Conservation (phyloP, 2,797 vertebrate genomes). For the Mormyrus proboscirostris region DNA sequence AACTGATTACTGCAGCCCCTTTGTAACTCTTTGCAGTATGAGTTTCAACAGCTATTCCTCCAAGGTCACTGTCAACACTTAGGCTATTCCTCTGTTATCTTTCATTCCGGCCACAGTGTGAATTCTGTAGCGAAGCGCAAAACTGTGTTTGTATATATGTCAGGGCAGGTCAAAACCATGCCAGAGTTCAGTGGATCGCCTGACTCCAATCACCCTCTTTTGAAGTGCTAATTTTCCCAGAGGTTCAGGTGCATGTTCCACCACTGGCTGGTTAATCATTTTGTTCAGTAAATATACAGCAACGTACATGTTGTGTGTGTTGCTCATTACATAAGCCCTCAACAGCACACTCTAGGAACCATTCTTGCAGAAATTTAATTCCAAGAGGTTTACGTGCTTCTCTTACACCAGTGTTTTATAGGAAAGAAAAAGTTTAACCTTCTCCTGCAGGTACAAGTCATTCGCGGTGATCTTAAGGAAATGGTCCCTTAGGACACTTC, state of each 20-base stretch:
- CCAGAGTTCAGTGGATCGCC: neutral
- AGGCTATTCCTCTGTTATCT: neutral
- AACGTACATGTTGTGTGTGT: neutral
- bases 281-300: neutral
- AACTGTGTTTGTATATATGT: neutral
- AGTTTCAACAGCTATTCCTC: neutral
- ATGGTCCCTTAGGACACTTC: neutral
- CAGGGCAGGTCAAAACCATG: neutral
- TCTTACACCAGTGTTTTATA: neutral
- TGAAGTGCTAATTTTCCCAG: neutral
- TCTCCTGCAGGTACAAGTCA: neutral
- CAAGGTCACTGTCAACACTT: neutral
- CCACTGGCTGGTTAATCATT: neutral
- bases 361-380: neutral
- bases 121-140: neutral
- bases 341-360: neutral
- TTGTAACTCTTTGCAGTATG: neutral
- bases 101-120: neutral
- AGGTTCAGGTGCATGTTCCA: neutral
- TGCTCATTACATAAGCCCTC: neutral
- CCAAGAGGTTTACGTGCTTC: neutral
- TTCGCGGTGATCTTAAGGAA: neutral
- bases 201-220: neutral
- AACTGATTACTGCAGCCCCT: neutral
- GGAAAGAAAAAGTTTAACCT: neutral